phyloP scores from a whole-genome alignment of 2,797 vertebrate genomes.

The Echiichthys vipera region DNA sequence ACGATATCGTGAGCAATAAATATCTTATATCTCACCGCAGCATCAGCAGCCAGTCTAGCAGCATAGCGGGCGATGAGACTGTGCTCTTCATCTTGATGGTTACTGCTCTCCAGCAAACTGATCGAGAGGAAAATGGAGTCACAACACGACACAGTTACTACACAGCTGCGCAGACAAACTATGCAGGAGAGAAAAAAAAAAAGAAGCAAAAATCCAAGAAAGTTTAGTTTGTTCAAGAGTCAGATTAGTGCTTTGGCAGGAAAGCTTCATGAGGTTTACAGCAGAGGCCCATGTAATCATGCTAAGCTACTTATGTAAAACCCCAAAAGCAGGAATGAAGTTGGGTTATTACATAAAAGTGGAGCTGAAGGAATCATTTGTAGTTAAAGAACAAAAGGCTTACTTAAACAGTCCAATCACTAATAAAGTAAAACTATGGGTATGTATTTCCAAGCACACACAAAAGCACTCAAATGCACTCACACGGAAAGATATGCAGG shows the following conservation, averaged over 20 bases:
- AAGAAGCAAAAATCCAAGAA: slow-evolving; percentile 3
- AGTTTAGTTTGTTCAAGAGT: slow-evolving; percentile 35
- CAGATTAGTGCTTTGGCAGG: slow-evolving; percentile 40
- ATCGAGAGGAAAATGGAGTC: slow-evolving; percentile 66
- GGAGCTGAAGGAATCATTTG: slow-evolving; percentile 14
- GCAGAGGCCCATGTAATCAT: slow-evolving; percentile 29
- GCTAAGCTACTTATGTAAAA: slow-evolving; percentile 41
- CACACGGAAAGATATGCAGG: not conserved
- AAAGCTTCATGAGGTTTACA: slow-evolving; percentile 24
- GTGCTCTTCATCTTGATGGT: slow-evolving; percentile 97
- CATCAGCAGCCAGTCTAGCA: slow-evolving; percentile 96
- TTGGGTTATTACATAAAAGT: slow-evolving; percentile 24
- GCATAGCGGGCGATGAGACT: slow-evolving; percentile 98
- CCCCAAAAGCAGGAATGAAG: slow-evolving; percentile 33
- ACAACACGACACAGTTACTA: slow-evolving; percentile 50
- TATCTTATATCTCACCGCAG: slow-evolving; percentile 88
- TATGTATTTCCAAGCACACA: slow-evolving; percentile 22
- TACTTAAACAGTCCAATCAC: not conserved
- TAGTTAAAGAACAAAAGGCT: slow-evolving; percentile 16
- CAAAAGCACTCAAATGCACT: slow-evolving; percentile 17
- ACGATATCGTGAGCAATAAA: slow-evolving; percentile 51
- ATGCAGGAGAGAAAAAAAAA: not conserved
- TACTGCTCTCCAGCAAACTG: slow-evolving; percentile 93
- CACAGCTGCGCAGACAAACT: slow-evolving; percentile 6
- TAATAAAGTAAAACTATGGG: not conserved